Evolutionary conservation across 2,113 vertebrate species (phyloP).

Genomic region (Tychaedon coryphoeus): DNA sequence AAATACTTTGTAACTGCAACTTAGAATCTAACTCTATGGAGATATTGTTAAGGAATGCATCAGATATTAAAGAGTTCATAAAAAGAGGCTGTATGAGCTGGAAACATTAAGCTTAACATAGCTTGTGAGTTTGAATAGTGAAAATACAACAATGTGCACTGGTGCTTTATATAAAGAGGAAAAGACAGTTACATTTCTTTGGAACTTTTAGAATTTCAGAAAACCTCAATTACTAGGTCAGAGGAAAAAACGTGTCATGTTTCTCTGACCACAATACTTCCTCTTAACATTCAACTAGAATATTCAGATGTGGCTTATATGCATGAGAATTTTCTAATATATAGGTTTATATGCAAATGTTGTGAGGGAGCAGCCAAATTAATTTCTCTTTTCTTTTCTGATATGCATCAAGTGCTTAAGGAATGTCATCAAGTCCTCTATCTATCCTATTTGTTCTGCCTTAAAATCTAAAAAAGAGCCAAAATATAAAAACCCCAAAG

Average conservation of each 20-base stretch:
- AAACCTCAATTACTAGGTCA: neutral
- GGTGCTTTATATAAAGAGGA: neutral
- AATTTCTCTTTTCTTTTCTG: neutral
- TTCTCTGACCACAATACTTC: neutral
- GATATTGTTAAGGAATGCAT: neutral
- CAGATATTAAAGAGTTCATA: neutral
- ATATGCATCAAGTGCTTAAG: neutral
- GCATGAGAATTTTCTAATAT: neutral
- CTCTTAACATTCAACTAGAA: neutral
- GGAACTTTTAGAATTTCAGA: neutral
- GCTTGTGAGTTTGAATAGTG: neutral
- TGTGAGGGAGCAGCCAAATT: neutral
- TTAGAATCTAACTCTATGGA: neutral
- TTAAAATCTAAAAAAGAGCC: neutral
- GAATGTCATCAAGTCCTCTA: neutral
- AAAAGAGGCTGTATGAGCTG: neutral
- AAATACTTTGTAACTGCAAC: neutral
- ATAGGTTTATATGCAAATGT: neutral
- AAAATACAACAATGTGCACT: neutral
- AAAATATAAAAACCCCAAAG: neutral
- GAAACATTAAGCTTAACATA: neutral
- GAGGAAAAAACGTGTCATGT: accelerated
- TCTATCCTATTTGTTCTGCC: neutral
- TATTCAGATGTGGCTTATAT: neutral
- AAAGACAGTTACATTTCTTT: accelerated